Percentiles rank a stretch among this genome's conserved stretches.
These are phyloP conservation scores for Damaliscus lunatus DNA, from an alignment of 2,113 vertebrate genomes.

Conservation along the genomic window DNA sequence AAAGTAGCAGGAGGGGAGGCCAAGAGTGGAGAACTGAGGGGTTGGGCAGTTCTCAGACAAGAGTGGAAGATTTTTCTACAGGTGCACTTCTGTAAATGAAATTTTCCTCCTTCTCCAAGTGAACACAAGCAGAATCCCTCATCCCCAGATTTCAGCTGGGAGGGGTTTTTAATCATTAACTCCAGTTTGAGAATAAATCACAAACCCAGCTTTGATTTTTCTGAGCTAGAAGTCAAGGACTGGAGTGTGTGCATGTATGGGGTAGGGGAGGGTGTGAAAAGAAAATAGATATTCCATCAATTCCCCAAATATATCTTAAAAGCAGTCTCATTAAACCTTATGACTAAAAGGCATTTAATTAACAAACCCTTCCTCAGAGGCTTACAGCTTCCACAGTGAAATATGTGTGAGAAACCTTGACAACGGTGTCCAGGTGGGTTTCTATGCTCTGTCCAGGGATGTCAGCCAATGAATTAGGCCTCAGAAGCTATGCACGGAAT, in stretches of 20 bases:
- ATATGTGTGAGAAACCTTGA: not conserved
- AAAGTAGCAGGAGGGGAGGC: not conserved
- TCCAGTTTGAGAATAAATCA: constrained; percentile 27
- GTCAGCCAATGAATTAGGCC: not conserved
- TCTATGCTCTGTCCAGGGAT: not conserved
- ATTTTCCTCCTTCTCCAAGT: not conserved
- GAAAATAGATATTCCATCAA: constrained; percentile 45
- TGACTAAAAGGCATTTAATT: constrained; percentile 47
- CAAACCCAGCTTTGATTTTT: constrained; percentile 7
- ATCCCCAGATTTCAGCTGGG: not conserved
- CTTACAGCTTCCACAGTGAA: not conserved
- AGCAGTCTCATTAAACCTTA: constrained; percentile 35
- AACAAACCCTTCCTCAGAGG: not conserved
- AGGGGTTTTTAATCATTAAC: constrained; percentile 28
- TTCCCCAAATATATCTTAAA: constrained; percentile 37
- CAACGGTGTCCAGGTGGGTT: not conserved
- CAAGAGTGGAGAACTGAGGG: not conserved
- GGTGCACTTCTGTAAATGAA: not conserved
- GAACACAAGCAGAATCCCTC: not conserved
- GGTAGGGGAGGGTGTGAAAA: not conserved
- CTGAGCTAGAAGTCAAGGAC: not conserved
- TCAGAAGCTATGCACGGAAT: not conserved
- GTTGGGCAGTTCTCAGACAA: not conserved
- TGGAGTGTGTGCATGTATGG: not conserved
- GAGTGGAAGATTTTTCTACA: not conserved